A percentile compares a stretch with the other conserved stretches of the same genome.
phyloP scores from a whole-genome alignment of 1,140 invertebrate species.

The Harpegnathos saltator region DNA sequence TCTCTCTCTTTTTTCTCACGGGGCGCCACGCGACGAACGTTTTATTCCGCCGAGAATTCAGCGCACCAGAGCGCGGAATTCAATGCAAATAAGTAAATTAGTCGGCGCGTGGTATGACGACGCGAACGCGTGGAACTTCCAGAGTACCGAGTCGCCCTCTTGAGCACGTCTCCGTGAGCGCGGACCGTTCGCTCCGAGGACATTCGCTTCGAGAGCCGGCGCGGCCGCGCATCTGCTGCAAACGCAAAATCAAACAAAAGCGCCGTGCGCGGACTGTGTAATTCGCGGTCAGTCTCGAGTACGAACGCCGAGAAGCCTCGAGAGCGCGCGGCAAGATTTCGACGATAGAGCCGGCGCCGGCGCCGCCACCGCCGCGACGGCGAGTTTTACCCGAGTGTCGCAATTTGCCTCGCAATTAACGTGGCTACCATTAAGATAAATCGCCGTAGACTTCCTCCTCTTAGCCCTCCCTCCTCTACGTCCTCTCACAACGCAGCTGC shows the following conservation, averaged over 20 bases:
- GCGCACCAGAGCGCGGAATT: background rate
- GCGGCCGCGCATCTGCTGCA: background rate
- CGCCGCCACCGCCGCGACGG: no score
- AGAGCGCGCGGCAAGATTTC: background rate
- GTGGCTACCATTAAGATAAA: conserved; percentile 6
- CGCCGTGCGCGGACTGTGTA: background rate
- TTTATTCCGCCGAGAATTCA: background rate
- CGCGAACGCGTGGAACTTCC: background rate
- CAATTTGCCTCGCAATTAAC: conserved; percentile 46
- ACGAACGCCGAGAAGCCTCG: background rate
- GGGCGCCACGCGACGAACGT: no score
- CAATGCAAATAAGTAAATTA: conserved; percentile 32
- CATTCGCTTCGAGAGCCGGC: no score
- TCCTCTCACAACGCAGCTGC: no score
- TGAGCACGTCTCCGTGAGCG: background rate
- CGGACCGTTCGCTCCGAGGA: background rate
- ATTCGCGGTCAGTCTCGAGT: conserved; percentile 13
- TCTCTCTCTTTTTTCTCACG: no score
- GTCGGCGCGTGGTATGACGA: background rate
- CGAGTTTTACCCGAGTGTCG: background rate
- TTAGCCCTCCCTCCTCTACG: no score
- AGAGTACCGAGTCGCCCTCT: conserved; percentile 15
- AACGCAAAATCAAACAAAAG: conserved; percentile 31
- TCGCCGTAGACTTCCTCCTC: background rate
- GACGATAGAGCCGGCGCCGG: no score